A percentile compares a stretch with the other conserved stretches of the same genome.
These are phyloP conservation scores for Coranthus polyacanthus DNA, from an alignment of 2,797 vertebrate species.

Conservation along the genomic window DNA sequence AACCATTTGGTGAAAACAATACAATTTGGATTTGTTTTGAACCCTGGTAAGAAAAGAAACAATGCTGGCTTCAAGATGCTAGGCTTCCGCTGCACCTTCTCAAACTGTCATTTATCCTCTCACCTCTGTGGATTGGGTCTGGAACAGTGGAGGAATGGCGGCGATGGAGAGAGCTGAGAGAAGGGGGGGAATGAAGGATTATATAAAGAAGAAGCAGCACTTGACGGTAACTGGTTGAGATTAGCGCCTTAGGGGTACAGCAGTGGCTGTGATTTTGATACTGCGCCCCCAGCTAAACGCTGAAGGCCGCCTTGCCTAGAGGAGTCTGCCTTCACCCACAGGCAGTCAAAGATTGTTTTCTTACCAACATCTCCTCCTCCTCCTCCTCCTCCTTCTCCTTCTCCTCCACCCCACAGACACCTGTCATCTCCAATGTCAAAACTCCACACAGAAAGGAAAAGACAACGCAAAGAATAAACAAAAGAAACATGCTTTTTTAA, in stretches of 20 bases:
- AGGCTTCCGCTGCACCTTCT: slow-evolving; percentile 65
- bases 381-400: slow-evolving; percentile 42
- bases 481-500: slow-evolving; percentile 80
- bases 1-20: slow-evolving; percentile 25
- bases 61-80: slow-evolving; percentile 65
- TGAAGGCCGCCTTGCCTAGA: slow-evolving; percentile 85
- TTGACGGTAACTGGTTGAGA: slow-evolving; percentile 87
- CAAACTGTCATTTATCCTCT: slow-evolving; percentile 79
- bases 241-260: slow-evolving; percentile 87
- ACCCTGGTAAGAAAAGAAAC: slow-evolving; percentile 48
- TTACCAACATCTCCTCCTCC: slow-evolving; percentile 69
- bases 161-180: slow-evolving; percentile 68
- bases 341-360: slow-evolving; percentile 85
- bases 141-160: slow-evolving; percentile 60
- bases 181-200: slow-evolving; percentile 76
- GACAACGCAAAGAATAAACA: slow-evolving; percentile 84
- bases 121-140: slow-evolving; percentile 80
- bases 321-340: slow-evolving; percentile 85
- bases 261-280: slow-evolving; percentile 86
- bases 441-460: slow-evolving; percentile 77
- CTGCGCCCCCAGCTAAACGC: slow-evolving; percentile 86
- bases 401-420: slow-evolving; percentile 81
- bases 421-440: slow-evolving; percentile 86
- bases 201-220: slow-evolving; percentile 83
- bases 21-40: slow-evolving; percentile 50